phyloP scores from a whole-genome alignment of 2,113 vertebrate genomes.

The Proteles cristata region DNA sequence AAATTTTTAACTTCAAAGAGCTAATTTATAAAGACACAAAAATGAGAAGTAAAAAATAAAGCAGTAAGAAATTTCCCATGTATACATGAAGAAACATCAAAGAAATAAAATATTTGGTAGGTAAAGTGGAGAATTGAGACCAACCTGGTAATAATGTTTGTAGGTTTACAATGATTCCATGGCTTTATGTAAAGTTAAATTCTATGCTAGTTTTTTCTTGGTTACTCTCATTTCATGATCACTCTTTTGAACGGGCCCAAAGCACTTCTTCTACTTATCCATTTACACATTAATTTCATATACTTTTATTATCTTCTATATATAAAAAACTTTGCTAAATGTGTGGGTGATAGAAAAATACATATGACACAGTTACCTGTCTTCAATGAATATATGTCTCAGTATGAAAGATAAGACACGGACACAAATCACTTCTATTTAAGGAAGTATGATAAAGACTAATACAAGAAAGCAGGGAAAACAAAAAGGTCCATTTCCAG shows the following conservation, averaged over 20 bases:
- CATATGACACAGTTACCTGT: not conserved
- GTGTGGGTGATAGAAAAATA: not conserved
- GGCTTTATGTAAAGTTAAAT: not conserved
- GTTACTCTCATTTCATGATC: not conserved
- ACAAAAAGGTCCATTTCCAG: not conserved
- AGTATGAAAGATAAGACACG: not conserved
- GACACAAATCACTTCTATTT: not conserved
- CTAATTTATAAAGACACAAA: not conserved
- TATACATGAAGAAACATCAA: not conserved
- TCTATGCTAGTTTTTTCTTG: not conserved
- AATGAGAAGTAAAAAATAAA: constrained; percentile 15
- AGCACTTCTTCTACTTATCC: not conserved
- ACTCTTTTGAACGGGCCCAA: not conserved
- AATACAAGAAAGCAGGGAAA: not conserved
- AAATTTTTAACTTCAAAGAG: constrained; percentile 36
- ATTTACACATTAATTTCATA: not conserved
- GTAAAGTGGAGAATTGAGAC: not conserved
- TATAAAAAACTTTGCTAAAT: not conserved
- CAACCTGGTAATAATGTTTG: not conserved
- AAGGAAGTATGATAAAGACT: not conserved
- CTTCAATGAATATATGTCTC: not conserved
- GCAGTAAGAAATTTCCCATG: not conserved
- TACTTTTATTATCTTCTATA: not conserved
- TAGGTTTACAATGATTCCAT: not conserved
- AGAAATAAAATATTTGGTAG: constrained; percentile 3